Conservation (phyloP, 2,797 vertebrate genomes). For the Sebastes glaucus region DNA sequence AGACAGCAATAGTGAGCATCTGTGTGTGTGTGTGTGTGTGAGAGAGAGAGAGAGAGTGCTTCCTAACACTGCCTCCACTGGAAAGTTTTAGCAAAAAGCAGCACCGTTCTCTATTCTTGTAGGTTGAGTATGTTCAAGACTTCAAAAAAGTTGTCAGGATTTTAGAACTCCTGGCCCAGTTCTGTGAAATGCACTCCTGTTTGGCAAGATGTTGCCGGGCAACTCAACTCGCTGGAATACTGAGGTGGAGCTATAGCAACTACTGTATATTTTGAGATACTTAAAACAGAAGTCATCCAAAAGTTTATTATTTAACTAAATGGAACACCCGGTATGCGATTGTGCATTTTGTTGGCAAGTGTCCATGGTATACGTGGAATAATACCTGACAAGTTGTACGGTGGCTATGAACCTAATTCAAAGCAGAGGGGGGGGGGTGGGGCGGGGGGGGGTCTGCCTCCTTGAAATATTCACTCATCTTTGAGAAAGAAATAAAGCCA, state of each 20-base stretch:
- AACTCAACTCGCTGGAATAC: background rate
- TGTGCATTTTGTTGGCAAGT: background rate
- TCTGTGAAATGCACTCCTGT: background rate
- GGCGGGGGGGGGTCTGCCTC: too few species aligned
- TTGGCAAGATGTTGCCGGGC: background rate
- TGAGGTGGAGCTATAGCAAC: background rate
- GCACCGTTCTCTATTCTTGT: background rate
- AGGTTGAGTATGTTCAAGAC: background rate
- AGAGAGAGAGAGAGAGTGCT: background rate
- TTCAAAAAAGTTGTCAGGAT: background rate
- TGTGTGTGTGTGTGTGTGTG: background rate
- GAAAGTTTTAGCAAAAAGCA: background rate
- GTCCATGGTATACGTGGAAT: background rate
- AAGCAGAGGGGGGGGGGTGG: too few species aligned
- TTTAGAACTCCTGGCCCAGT: background rate
- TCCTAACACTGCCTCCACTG: background rate
- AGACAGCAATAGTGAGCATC: background rate
- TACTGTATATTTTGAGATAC: background rate
- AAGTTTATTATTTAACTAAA: too few species aligned
- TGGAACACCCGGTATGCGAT: background rate
- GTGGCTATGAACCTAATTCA: background rate
- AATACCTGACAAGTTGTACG: background rate
- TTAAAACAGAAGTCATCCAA: too few species aligned
- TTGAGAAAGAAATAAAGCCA: too few species aligned
- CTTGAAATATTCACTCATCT: background rate